Evolutionary conservation across 1,140 invertebrate genomes (phyloP).

Genomic region (Bombus pyrosoma): DNA sequence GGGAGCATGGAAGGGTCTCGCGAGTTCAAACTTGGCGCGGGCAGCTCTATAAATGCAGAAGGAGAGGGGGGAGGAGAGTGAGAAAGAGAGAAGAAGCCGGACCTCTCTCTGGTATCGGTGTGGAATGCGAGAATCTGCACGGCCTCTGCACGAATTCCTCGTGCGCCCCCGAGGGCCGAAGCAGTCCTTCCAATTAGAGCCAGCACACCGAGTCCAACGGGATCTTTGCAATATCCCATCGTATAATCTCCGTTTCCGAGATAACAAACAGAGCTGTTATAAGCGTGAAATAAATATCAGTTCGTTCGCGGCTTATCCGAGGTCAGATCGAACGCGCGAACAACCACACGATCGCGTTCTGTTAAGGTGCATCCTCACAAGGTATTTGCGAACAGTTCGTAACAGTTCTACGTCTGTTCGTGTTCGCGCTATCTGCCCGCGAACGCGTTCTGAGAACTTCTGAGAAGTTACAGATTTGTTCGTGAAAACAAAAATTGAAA

Average conservation of each 20-base stretch:
- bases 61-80: not conserved
- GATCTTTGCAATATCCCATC: conserved; percentile 4
- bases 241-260: conserved; percentile 9
- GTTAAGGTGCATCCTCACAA: not conserved
- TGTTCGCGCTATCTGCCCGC: too few species aligned
- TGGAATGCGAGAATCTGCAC: conserved; percentile 47
- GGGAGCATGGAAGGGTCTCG: not conserved
- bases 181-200: conserved; percentile 45
- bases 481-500: too few species aligned
- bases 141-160: conserved; percentile 43
- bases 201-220: conserved; percentile 1
- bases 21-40: conserved; percentile 53
- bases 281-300: conserved; percentile 28
- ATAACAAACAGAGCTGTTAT: conserved; percentile 14
- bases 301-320: not conserved
- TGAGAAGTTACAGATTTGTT: too few species aligned
- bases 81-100: conserved; percentile 13
- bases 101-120: conserved; percentile 20
- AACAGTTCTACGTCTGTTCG: too few species aligned
- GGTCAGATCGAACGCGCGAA: conserved; percentile 13
- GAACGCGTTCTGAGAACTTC: too few species aligned
- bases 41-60: conserved; percentile 49
- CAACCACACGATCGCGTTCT: not conserved
- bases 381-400: too few species aligned
- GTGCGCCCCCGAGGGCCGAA: not conserved